A percentile compares a stretch with the other conserved stretches of the same genome.
Conservation (phyloP, 2,888 invertebrate genomes). For the Drosophila hamatofila region DNA sequence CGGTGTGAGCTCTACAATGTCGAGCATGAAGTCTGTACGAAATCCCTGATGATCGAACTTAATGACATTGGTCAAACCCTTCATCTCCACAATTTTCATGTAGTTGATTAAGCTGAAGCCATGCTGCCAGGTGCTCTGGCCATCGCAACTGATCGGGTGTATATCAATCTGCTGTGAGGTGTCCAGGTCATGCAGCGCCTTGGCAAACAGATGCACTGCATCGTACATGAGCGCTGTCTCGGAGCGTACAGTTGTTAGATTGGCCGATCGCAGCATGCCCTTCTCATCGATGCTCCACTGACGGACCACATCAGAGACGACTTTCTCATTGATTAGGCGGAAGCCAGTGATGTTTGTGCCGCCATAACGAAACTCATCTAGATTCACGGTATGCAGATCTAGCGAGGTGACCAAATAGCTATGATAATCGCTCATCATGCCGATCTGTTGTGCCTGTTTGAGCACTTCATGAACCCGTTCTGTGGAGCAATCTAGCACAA, state of each 20-base stretch:
- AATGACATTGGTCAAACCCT: slow-evolving; percentile 96
- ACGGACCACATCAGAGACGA: slow-evolving; percentile 91
- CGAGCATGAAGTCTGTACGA: slow-evolving; percentile 95
- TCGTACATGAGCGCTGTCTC: slow-evolving; percentile 99
- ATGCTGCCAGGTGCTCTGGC: slow-evolving; percentile 96
- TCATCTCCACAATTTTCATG: slow-evolving; percentile 98
- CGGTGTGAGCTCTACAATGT: slow-evolving; percentile 95
- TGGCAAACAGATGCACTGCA: slow-evolving; percentile 96
- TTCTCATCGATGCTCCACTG: slow-evolving; percentile 93
- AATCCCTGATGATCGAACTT: slow-evolving; percentile 98
- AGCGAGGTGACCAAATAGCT: slow-evolving; percentile 96
- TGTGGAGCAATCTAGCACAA: slow-evolving; percentile 95
- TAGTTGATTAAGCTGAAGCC: slow-evolving; percentile 98
- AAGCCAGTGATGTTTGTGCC: slow-evolving; percentile 98
- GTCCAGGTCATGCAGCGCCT: slow-evolving; percentile 95
- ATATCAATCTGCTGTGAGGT: slow-evolving; percentile 95
- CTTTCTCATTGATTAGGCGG: slow-evolving; percentile 94
- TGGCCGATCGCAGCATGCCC: slow-evolving; percentile 87
- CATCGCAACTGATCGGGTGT: slow-evolving; percentile 94
- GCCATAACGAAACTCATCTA: slow-evolving; percentile 97
- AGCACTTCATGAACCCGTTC: slow-evolving; percentile 94
- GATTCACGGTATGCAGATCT: slow-evolving; percentile 95
- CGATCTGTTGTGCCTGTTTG: slow-evolving; percentile 97
- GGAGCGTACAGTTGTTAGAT: slow-evolving; percentile 86
- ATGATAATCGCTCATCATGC: slow-evolving; percentile 98